Conservation (phyloP, 2,888 invertebrate genomes). For the Dynastes hyllus region DNA sequence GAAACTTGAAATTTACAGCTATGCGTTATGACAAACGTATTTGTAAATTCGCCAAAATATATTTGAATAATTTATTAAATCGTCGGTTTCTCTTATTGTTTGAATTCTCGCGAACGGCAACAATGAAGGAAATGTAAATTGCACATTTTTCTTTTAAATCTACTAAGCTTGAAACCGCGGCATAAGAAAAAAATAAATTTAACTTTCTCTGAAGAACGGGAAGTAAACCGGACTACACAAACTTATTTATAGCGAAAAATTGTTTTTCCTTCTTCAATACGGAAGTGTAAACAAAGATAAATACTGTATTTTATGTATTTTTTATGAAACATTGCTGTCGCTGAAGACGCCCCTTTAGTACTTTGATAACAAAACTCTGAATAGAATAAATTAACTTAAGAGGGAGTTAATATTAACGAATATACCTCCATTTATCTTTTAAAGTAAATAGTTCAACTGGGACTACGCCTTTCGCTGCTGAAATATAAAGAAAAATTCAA, state of each 20-base stretch:
- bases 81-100: constrained; percentile 7
- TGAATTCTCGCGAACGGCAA: constrained; percentile 10
- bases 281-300: neutral
- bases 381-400: neutral
- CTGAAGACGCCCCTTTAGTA: constrained; percentile 10
- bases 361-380: neutral
- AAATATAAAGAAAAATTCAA: no score
- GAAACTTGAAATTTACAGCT: neutral
- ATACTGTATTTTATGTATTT: neutral
- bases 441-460: neutral
- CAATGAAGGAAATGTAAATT: constrained; percentile 24
- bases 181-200: constrained; percentile 32
- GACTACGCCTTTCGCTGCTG: no score
- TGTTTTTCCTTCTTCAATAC: constrained; percentile 21
- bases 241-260: constrained; percentile 30
- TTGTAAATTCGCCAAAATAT: constrained; percentile 15
- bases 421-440: neutral
- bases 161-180: constrained; percentile 1
- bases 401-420: neutral
- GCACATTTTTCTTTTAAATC: constrained; percentile 30
- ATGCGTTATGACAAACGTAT: neutral
- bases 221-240: constrained; percentile 3
- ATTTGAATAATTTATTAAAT: constrained; percentile 27
- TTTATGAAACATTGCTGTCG: constrained; percentile 10
- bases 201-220: constrained; percentile 9